Conservation (phyloP, 2,113 vertebrate genomes). For the Platysternon megacephalum region DNA sequence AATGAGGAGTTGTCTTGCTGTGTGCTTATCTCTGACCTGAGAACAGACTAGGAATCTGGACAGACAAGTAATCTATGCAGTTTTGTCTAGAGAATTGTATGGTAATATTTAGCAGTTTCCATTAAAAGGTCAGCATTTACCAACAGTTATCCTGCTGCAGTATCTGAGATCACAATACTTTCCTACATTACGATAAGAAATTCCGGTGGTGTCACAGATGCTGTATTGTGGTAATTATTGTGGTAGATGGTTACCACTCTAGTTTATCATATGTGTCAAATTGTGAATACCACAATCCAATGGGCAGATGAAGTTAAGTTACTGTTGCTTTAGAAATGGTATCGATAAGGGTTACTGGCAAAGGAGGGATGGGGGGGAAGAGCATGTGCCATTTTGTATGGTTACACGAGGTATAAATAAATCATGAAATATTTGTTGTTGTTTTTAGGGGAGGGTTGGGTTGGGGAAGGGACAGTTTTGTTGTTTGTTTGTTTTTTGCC, state of each 20-base stretch:
- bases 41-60: not conserved
- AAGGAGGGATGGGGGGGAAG: not conserved
- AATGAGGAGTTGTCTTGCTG: not conserved
- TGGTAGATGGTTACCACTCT: not conserved
- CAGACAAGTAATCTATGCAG: not conserved
- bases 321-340: not conserved
- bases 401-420: not conserved
- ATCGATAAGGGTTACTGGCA: not conserved
- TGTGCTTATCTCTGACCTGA: not conserved
- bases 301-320: not conserved
- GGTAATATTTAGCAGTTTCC: not conserved
- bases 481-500: not conserved
- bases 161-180: fast-evolving
- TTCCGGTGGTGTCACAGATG: not conserved
- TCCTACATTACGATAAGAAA: not conserved
- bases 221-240: not conserved
- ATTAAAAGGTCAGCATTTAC: not conserved
- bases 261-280: not conserved
- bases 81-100: not conserved
- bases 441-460: not conserved
- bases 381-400: not conserved
- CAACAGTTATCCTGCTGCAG: not conserved
- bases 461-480: not conserved
- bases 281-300: not conserved
- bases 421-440: not conserved